phyloP scores from a whole-genome alignment of 2,888 invertebrate species.

The Teinopalpus imperialis region DNA sequence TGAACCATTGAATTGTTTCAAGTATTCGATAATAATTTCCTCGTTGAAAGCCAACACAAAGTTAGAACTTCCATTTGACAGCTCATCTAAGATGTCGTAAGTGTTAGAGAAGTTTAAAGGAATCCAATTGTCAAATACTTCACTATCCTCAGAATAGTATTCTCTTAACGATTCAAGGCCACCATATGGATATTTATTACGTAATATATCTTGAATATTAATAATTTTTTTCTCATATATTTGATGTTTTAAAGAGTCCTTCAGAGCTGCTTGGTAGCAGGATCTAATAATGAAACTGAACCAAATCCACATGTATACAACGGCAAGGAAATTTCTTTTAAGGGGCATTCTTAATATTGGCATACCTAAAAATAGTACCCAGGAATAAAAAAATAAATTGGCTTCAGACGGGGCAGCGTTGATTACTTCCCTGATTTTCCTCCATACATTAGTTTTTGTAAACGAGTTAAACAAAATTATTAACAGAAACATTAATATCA shows the following conservation, averaged over 20 bases:
- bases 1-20: conserved; percentile 41
- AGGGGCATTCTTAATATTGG: conserved; percentile 44
- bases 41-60: conserved; percentile 53
- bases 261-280: conserved; percentile 53
- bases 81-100: conserved; percentile 36
- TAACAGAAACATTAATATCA: conserved; percentile 44
- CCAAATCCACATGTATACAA: conserved; percentile 53
- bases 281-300: conserved; percentile 51
- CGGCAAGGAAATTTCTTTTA: conserved; percentile 37
- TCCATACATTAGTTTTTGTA: conserved; percentile 39
- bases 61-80: conserved; percentile 43
- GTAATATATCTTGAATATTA: conserved; percentile 42
- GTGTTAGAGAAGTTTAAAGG: conserved; percentile 33
- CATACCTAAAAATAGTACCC: conserved; percentile 51
- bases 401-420: conserved; percentile 40
- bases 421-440: conserved; percentile 34
- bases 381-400: conserved; percentile 54
- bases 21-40: conserved; percentile 41
- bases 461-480: conserved; percentile 44
- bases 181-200: conserved; percentile 43
- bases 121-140: conserved; percentile 47
- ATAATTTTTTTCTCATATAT: conserved; percentile 38
- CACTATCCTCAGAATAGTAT: conserved; percentile 46
- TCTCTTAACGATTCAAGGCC: conserved; percentile 43
- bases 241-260: conserved; percentile 45